phyloP scores from a whole-genome alignment of 2,888 invertebrate species.

The Cetonia aurata region DNA sequence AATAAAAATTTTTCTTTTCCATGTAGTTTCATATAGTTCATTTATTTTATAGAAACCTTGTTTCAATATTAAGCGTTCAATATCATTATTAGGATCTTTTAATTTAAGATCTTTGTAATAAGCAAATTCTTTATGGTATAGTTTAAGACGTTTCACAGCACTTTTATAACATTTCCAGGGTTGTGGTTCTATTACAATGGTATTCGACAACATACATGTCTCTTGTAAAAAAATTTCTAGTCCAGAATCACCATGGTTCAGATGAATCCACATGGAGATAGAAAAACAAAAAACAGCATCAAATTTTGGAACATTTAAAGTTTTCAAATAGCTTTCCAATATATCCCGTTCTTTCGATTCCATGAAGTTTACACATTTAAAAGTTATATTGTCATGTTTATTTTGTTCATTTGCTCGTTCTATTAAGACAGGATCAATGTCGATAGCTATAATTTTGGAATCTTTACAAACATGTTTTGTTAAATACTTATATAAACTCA shows the following conservation, averaged over 20 bases:
- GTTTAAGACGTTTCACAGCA: conserved; percentile 79
- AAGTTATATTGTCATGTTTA: conserved; percentile 67
- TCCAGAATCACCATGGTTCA: conserved; percentile 85
- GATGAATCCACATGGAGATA: conserved; percentile 91
- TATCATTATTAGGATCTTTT: conserved; percentile 73
- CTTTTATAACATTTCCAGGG: conserved; percentile 87
- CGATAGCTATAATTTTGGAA: conserved; percentile 75
- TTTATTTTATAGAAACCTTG: conserved; percentile 69
- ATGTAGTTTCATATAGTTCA: conserved; percentile 74
- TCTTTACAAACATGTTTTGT: conserved; percentile 63
- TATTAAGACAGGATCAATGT: conserved; percentile 80
- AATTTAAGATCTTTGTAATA: conserved; percentile 72
- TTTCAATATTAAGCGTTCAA: conserved; percentile 67
- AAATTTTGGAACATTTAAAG: conserved; percentile 68
- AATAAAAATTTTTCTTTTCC: conserved; percentile 79
- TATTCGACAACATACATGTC: conserved; percentile 69
- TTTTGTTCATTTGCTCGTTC: conserved; percentile 74
- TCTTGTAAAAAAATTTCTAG: conserved; percentile 73
- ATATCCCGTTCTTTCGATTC: conserved; percentile 59
- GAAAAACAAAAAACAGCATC: conserved; percentile 84
- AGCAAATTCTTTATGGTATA: conserved; percentile 72
- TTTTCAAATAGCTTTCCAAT: conserved; percentile 68
- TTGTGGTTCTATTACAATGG: conserved; percentile 84
- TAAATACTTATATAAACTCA: conserved; percentile 70
- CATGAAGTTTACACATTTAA: conserved; percentile 75